Conservation (phyloP, 2,797 vertebrate species). For the Periophthalmus magnuspinnatus region DNA sequence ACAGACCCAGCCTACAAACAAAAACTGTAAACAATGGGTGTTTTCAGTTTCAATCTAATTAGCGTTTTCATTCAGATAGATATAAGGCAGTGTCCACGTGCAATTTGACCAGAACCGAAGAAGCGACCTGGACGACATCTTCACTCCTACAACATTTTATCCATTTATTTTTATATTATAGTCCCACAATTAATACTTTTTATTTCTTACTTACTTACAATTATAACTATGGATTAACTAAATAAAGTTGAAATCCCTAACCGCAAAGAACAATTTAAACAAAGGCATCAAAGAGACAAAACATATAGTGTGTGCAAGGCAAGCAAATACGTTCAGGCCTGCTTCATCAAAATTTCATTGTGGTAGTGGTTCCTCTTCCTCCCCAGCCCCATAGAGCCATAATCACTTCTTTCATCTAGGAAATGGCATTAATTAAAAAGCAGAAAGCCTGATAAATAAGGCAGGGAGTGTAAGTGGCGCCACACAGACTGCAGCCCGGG, state of each 20-base stretch:
- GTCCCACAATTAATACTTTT: no score
- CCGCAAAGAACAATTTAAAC: conserved; percentile 52
- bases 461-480: conserved; percentile 40
- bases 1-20: no score
- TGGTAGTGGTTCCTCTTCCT: conserved; percentile 60
- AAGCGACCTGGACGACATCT: no score
- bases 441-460: conserved; percentile 70
- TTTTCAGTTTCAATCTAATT: no score
- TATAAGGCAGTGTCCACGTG: no score
- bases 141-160: no score
- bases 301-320: conserved; percentile 32
- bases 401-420: conserved; percentile 71
- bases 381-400: conserved; percentile 56
- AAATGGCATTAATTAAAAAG: conserved; percentile 74
- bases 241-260: conserved; percentile 25
- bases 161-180: no score
- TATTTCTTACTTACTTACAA: neutral
- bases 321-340: conserved; percentile 34
- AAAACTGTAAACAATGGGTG: no score
- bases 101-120: no score
- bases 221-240: neutral
- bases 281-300: conserved; percentile 55
- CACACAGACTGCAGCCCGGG: conserved; percentile 42
- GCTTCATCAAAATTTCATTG: conserved; percentile 69
- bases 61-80: no score